Base-by-base conservation (phyloP, 1,140 invertebrate species). In the Thereuonema tuberculata region DNA sequence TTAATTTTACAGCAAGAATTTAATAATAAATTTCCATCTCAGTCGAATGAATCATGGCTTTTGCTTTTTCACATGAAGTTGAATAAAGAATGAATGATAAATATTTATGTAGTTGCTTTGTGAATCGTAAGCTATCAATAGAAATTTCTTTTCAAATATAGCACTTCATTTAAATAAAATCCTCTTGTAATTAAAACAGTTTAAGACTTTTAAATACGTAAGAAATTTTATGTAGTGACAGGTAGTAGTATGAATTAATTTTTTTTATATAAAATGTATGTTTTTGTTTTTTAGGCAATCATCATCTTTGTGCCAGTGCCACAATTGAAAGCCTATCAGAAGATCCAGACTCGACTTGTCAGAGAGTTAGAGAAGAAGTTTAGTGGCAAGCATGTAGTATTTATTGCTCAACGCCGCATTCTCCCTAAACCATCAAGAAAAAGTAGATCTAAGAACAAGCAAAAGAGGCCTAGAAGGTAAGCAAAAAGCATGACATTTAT, bases 321-420 rank as follows among this genome's bases (percentile, higher is more conserved):
- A 53, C 95, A 98, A 76, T 77, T 98, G 72, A 93, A 89, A 73
- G 81, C 84, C 28, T 99, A 97, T 82, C 97, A 99, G 77, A 98
- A 98, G 75, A 88, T 99, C 65, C 96, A 99, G 74, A 87, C 88
- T 56, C 82, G 93, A 62, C 76, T 99, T 62, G 95, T 99, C 24
- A 82, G 96, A 66, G 97, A 99, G 74, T 74, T 99, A 66, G 97
- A 99, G 74, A 99, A 99, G 82, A 99, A 99, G 74, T 98, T 99
- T 78, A 94, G 89, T 70, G 96, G 95, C 31, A 97, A 94, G 72
- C 93, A 98, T 77, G 94, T 99, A 24, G 93, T 99, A 60, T 95
- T 99, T 72, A 84, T 99, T 76, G 96, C 94, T 47, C 88, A 99
- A 77, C 83, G 96, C 67, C 93, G 94, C 72, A 99, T 99, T 73